A percentile compares a stretch with the other conserved stretches of the same genome.
Conservation (phyloP, 2,888 invertebrate species). For the Oxycera nigricornis region DNA sequence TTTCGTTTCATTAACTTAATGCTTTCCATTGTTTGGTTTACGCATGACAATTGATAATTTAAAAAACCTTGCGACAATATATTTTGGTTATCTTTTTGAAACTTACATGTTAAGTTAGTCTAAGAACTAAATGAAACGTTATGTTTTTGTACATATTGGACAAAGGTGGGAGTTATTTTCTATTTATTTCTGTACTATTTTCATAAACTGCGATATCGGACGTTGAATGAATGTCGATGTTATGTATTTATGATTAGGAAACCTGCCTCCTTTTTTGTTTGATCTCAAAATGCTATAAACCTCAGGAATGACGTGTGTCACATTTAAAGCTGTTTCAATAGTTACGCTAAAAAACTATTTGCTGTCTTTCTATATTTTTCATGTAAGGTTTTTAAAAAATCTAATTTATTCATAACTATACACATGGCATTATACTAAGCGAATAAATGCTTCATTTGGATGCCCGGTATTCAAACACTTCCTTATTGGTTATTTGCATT, state of each 20-base stretch:
- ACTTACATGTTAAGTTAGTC: too few relatives aligned
- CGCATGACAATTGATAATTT: too few relatives aligned
- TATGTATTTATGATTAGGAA: background rate
- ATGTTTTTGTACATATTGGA: too few relatives aligned
- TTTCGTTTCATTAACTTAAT: too few relatives aligned
- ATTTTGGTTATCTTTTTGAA: too few relatives aligned
- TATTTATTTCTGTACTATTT: background rate
- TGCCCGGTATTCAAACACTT: background rate
- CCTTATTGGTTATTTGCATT: background rate
- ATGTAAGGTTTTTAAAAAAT: conserved; percentile 1
- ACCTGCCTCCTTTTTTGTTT: conserved; percentile 17
- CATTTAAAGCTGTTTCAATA: conserved; percentile 37
- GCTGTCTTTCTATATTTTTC: background rate
- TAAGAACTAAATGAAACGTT: too few relatives aligned
- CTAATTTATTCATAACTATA: conserved; percentile 4
- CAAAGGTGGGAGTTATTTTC: background rate
- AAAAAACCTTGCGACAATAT: too few relatives aligned
- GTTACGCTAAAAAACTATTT: conserved; percentile 18
- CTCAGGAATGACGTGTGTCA: conserved; percentile 7
- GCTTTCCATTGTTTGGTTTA: too few relatives aligned
- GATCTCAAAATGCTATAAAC: background rate
- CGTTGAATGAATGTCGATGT: conserved; percentile 12
- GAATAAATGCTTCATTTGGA: background rate
- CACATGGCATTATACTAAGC: background rate
- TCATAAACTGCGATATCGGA: background rate